Percentiles rank a stretch among this genome's conserved stretches.
These are phyloP conservation scores for Anhinga anhinga DNA, from an alignment of 2,113 vertebrate genomes.

Conservation along the genomic window DNA sequence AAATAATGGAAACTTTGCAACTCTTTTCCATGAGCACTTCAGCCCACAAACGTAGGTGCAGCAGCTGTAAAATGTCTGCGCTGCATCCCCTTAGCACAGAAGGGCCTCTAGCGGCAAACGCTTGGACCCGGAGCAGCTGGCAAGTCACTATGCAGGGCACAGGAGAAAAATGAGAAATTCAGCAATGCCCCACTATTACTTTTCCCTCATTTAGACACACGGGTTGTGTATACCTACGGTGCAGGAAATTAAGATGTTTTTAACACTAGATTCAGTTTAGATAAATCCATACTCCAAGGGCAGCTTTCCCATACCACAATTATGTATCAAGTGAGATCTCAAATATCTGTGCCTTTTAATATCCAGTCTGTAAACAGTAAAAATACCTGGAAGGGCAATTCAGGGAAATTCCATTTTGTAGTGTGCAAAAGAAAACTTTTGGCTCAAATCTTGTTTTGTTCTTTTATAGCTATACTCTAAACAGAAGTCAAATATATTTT, in stretches of 20 bases:
- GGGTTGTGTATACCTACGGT: not conserved
- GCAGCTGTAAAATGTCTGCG: not conserved
- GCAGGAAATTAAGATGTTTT: not conserved
- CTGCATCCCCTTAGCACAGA: fast-evolving
- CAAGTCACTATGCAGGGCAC: not conserved
- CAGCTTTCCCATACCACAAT: not conserved
- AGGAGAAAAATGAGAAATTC: not conserved
- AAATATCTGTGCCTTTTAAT: not conserved
- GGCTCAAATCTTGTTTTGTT: not conserved
- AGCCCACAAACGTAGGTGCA: too few species aligned
- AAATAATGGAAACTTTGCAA: not conserved
- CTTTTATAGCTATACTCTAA: not conserved
- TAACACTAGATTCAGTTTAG: not conserved
- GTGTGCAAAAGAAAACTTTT: not conserved
- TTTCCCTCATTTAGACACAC: not conserved
- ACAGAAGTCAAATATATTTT: not conserved
- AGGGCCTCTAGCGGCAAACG: not conserved
- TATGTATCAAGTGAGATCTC: not conserved
- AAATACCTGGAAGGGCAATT: not conserved
- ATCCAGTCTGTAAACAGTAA: not conserved
- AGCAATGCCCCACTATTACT: not conserved
- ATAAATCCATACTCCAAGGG: not conserved
- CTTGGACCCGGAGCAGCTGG: fast-evolving
- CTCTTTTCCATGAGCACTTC: not conserved
- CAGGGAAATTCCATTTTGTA: not conserved